These are phyloP conservation scores for Rhizomys pruinosus DNA, from an alignment of 2,113 vertebrate species.

Conservation along the genomic window DNA sequence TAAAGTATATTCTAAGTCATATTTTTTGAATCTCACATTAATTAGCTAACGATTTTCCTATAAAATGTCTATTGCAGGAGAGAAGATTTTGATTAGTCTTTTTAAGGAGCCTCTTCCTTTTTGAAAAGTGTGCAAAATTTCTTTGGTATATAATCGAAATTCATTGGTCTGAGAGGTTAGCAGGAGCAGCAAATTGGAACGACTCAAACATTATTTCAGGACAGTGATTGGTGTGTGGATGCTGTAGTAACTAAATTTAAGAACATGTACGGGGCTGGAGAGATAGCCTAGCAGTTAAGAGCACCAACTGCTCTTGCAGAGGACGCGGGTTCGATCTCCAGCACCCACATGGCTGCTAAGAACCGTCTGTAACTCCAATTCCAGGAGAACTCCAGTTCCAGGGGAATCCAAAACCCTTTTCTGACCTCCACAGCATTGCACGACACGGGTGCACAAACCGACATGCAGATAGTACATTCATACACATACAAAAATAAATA, in stretches of 20 bases:
- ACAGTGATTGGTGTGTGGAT: neutral
- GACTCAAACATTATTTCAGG: neutral
- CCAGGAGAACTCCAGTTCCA: too few species aligned
- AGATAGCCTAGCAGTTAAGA: too few species aligned
- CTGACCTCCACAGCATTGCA: too few species aligned
- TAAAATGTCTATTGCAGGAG: neutral
- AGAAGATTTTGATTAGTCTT: slow-evolving; percentile 7
- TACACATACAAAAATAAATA: too few species aligned
- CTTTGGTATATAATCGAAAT: neutral
- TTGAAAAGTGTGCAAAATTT: slow-evolving; percentile 4
- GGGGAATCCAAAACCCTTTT: too few species aligned
- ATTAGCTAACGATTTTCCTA: neutral
- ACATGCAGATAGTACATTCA: too few species aligned
- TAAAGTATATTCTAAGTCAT: neutral
- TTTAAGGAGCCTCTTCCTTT: neutral
- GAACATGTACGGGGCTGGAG: too few species aligned
- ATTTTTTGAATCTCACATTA: slow-evolving; percentile 28
- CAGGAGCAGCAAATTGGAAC: neutral
- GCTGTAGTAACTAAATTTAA: neutral
- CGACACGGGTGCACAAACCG: too few species aligned
- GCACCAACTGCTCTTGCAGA: too few species aligned
- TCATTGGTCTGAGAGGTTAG: neutral
- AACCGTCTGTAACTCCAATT: too few species aligned
- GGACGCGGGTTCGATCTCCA: too few species aligned
- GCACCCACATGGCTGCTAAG: too few species aligned